These are phyloP conservation scores for Hololepta plana DNA, from an alignment of 2,888 invertebrate species.

Conservation along the genomic window DNA sequence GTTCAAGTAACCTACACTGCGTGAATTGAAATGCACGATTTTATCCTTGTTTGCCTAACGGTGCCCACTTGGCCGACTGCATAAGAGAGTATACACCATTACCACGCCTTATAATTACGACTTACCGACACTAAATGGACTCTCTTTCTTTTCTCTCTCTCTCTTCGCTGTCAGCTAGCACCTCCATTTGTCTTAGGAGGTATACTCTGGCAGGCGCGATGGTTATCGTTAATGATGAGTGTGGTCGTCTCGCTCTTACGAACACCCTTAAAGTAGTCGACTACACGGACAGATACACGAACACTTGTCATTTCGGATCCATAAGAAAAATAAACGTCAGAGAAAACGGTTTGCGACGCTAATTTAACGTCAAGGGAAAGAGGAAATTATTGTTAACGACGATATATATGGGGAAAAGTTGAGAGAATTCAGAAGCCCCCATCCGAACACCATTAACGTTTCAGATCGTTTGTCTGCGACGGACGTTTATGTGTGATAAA, in stretches of 20 bases:
- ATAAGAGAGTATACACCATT: constrained; percentile 12
- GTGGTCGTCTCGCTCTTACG: constrained; percentile 11
- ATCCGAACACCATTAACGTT: too few relatives aligned
- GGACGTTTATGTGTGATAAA: too few relatives aligned
- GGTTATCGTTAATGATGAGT: constrained; percentile 26
- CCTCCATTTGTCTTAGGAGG: constrained; percentile 30
- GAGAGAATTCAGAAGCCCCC: too few relatives aligned
- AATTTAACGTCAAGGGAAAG: too few relatives aligned
- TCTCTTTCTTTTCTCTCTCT: too few relatives aligned
- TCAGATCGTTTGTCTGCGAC: too few relatives aligned
- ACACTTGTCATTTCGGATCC: constrained; percentile 19
- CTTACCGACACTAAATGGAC: constrained; percentile 31
- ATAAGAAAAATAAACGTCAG: constrained; percentile 24
- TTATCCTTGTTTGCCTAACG: constrained; percentile 21
- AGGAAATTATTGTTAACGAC: too few relatives aligned
- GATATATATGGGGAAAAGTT: too few relatives aligned
- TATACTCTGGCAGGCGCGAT: constrained; percentile 22
- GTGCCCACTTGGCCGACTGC: constrained; percentile 15
- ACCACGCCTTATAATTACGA: constrained; percentile 32
- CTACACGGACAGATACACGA: constrained; percentile 19
- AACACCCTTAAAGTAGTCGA: constrained; percentile 15
- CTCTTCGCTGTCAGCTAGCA: constrained; percentile 30
- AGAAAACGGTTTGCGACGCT: too few relatives aligned
- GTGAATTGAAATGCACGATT: constrained; percentile 10
- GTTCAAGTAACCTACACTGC: too few relatives aligned